Evolutionary conservation across 2,888 invertebrate species (phyloP).

Genomic region (Hydriomena furcata): DNA sequence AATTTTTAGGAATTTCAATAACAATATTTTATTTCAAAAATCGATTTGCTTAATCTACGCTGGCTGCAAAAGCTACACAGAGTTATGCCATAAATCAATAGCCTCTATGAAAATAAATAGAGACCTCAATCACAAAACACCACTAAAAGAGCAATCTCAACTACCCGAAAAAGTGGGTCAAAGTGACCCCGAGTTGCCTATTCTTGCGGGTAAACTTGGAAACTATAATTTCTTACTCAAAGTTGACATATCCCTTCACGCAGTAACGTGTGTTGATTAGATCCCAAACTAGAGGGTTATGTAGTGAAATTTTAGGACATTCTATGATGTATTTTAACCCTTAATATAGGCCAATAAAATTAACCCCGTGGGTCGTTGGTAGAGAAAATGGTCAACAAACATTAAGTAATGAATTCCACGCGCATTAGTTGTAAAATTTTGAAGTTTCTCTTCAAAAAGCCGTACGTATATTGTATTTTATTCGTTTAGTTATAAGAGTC

Average conservation of each 20-base stretch:
- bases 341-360: background rate
- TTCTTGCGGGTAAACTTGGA: conserved; percentile 1
- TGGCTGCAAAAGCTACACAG: too few species aligned
- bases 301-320: background rate
- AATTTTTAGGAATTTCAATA: too few species aligned
- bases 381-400: conserved; percentile 1
- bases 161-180: conserved; percentile 1
- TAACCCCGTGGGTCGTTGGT: conserved; percentile 2
- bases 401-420: background rate
- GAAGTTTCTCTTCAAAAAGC: too few species aligned
- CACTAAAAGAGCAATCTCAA: background rate
- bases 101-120: too few species aligned
- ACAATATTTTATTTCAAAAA: too few species aligned
- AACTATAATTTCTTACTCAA: conserved; percentile 4
- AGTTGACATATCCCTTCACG: conserved; percentile 1
- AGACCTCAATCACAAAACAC: background rate
- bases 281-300: conserved; percentile 4
- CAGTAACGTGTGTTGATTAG: background rate
- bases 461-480: too few species aligned
- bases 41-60: too few species aligned
- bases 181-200: background rate
- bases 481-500: too few species aligned
- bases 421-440: too few species aligned
- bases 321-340: background rate
- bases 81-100: too few species aligned